Percentiles rank a stretch among this genome's conserved stretches.
Conservation (phyloP, 1,140 invertebrate genomes). For the Pseudomyrmex gracilis region DNA sequence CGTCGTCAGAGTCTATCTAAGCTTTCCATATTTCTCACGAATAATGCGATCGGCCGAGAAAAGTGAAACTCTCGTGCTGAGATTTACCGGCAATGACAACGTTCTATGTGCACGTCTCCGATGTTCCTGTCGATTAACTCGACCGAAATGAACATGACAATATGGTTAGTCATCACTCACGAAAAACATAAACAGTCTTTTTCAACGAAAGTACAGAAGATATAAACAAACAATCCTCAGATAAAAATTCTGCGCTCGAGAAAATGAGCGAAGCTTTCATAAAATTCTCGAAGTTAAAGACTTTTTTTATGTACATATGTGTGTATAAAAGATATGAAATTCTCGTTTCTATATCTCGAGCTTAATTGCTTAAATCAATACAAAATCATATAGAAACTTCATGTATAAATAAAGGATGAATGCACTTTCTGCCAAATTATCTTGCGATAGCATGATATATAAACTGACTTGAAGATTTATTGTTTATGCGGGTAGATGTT, state of each 20-base stretch:
- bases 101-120: background rate
- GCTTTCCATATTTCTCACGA: constrained; percentile 49
- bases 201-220: background rate
- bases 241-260: background rate
- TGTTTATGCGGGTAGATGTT: constrained; percentile 18
- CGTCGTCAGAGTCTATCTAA: constrained; percentile 27
- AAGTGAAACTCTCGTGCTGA: background rate
- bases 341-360: background rate
- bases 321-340: too few relatives aligned
- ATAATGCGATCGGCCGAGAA: constrained; percentile 5
- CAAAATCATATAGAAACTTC: too few relatives aligned
- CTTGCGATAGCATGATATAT: background rate
- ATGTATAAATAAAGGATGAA: background rate
- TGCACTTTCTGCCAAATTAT: constrained; percentile 29
- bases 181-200: background rate
- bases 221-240: background rate
- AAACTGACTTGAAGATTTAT: constrained; percentile 42
- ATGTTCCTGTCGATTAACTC: constrained; percentile 28
- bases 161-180: constrained; percentile 20
- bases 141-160: constrained; percentile 13
- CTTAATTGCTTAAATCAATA: too few relatives aligned
- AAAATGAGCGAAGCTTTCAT: background rate
- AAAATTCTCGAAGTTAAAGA: background rate
- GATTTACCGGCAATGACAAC: constrained; percentile 6
- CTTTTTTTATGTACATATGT: background rate